Conservation (phyloP, 2,113 vertebrate species). For the Edolisoma coerulescens region DNA sequence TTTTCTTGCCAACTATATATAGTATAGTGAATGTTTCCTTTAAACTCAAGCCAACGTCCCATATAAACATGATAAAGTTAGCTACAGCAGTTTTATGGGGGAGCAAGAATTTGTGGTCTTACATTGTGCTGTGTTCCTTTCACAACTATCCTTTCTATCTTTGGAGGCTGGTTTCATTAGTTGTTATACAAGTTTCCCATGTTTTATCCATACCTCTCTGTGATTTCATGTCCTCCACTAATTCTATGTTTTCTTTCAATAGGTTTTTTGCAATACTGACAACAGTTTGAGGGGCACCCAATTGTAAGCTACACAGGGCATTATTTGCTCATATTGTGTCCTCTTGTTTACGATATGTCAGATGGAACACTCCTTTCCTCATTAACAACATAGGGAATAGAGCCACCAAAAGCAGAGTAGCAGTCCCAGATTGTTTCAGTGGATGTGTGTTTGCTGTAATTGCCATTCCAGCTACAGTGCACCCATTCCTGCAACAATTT, state of each 20-base stretch:
- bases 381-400: neutral
- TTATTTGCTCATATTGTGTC: neutral
- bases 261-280: neutral
- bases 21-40: slow-evolving; percentile 3
- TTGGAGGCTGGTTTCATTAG: neutral
- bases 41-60: neutral
- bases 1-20: slow-evolving; percentile 28
- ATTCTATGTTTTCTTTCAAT: neutral
- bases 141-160: neutral
- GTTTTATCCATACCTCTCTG: neutral
- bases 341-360: neutral
- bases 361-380: neutral
- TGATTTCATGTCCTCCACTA: neutral
- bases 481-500: neutral
- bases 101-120: neutral
- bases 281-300: neutral
- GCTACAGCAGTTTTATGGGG: neutral
- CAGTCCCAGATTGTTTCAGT: neutral
- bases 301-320: neutral
- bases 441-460: neutral
- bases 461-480: neutral
- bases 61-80: slow-evolving; percentile 37
- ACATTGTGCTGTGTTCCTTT: neutral
- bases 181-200: neutral
- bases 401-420: neutral